Base-by-base conservation (phyloP, 1,140 invertebrate genomes). In the Lordiphosa clarofinis region DNA sequence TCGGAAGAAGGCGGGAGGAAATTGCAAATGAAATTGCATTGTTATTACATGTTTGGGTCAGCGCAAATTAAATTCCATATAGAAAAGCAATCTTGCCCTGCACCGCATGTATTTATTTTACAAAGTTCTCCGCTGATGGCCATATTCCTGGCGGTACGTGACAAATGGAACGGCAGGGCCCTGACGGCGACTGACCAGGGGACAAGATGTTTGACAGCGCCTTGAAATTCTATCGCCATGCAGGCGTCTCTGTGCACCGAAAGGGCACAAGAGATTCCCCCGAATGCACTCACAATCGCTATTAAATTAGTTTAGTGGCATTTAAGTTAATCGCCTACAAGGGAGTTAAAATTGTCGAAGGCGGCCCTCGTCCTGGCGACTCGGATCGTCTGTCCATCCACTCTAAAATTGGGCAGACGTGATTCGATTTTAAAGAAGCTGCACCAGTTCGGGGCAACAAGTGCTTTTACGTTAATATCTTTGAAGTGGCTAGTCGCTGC, bases 271-370 rank as follows among this genome's bases (percentile, higher is more conserved):
- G 11, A 40, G 15, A 40, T 50, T 39, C 44, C 33, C 37, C 44
- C 62, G 38, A 76, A 60, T 72, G 66, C 65, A 75, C 66, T 76
- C 70, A 62, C 76, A 86, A 88, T 88, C 86, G 82, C 61, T 88
- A 88, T 88, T 88, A 88, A 88, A 88, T 88, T 88, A 87, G 76
- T 88, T 88, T 88, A 88, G 81, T 88, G 73, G 86, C 86, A 82
- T 88, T 88, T 88, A 88, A 87, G 48, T 86, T 87, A 87, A 87
- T 87, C 76, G 86, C 76, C 81, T 79, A 79, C 76, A 87, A 82
- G 86, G 73, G 71, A 78, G 86, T 72, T 66, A 86, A 87, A 71
- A 78, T 61, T 69, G 55, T 58, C 63, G 54, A 68, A 40, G 42
- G 36, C 46, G 31, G 35, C 46, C 36, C 36, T 43, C 38, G n/a